Base-by-base conservation (phyloP, 2,797 vertebrate genomes). In the Microctenopoma stevenorrisi region DNA sequence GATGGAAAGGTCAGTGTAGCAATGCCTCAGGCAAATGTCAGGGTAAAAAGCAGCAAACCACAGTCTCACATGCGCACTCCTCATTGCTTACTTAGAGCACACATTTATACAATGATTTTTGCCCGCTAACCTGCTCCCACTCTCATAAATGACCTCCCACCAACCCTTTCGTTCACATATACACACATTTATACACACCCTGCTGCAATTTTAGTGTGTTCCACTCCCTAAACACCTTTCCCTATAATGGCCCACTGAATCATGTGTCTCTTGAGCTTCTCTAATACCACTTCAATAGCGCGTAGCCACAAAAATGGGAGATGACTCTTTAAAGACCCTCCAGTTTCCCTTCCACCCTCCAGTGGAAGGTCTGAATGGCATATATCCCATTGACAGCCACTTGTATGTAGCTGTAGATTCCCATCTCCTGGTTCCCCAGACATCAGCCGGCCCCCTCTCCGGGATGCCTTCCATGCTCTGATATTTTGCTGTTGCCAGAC, bases 401-500 rank as follows among this genome's bases (percentile, higher is more conserved):
- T 83, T 90, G 93, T 92, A 93, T 85, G 38, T 87, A 86, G 87
- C 77, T 86, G 79, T 47, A 79, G 86, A 79, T 79, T 93, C 90
- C 89, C 58, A 68, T 68, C 58, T 65, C 68, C 28, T 7, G 7
- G 1, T 11, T 60, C 46, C 22, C 51, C 38, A 54, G 55, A 54
- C 40, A 46, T 43, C 46, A 4, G 10, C 4, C 53, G 44, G 30
- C 25, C 11, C 10, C 16, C 10, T 22, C 62, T 33, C 35, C n/a
- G 16, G 63, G 46, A 49, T 40, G 16, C 52, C 53, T 70, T 84
- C 90, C 78, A 88, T 76, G 78, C 91, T 95, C 91, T 96, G 95
- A 92, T 95, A 95, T 96, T 96, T 96, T 74, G 74, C 89, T 65
- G 79, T 86, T 91, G 91, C 93, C 95, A 96, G 92, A 92, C 94